Conservation (phyloP, 2,888 invertebrate species). For the Drosophila mimica region DNA sequence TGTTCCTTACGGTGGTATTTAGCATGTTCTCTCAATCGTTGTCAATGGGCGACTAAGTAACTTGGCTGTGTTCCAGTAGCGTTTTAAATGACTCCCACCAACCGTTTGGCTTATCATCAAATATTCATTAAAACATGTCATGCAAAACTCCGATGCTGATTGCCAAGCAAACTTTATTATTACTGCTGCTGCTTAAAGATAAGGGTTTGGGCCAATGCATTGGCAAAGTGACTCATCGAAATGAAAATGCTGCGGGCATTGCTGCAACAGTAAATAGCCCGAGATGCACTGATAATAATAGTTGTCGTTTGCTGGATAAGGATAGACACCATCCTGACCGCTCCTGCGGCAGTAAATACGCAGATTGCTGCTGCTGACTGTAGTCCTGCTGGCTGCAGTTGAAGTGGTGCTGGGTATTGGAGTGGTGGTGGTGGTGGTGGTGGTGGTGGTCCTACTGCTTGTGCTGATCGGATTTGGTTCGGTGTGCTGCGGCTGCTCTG, state of each 20-base stretch:
- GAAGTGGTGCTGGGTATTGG: background rate
- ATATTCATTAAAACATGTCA: constrained; percentile 57
- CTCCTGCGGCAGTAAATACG: constrained; percentile 44
- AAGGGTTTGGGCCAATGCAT: constrained; percentile 55
- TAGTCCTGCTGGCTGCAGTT: background rate
- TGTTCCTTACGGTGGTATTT: background rate
- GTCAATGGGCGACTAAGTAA: constrained; percentile 36
- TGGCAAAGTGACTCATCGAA: constrained; percentile 55
- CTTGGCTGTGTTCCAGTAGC: constrained; percentile 3
- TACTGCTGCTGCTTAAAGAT: constrained; percentile 43
- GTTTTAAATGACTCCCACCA: constrained; percentile 36
- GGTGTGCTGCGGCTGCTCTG: background rate
- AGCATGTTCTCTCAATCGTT: constrained; percentile 41
- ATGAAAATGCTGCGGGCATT: constrained; percentile 77
- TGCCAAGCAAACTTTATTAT: constrained; percentile 36
- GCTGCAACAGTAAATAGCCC: constrained; percentile 71
- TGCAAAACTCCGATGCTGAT: constrained; percentile 38
- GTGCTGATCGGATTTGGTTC: background rate
- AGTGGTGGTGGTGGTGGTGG: background rate
- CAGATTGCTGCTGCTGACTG: constrained; percentile 18
- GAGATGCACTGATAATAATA: constrained; percentile 73
- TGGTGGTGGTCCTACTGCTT: background rate
- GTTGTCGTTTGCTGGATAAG: constrained; percentile 66
- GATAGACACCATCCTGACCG: constrained; percentile 55
- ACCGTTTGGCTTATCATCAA: constrained; percentile 55